Percentiles rank a stretch among this genome's conserved stretches.
Evolutionary conservation across 1,140 invertebrate species (phyloP).

Genomic region (Arion vulgaris): DNA sequence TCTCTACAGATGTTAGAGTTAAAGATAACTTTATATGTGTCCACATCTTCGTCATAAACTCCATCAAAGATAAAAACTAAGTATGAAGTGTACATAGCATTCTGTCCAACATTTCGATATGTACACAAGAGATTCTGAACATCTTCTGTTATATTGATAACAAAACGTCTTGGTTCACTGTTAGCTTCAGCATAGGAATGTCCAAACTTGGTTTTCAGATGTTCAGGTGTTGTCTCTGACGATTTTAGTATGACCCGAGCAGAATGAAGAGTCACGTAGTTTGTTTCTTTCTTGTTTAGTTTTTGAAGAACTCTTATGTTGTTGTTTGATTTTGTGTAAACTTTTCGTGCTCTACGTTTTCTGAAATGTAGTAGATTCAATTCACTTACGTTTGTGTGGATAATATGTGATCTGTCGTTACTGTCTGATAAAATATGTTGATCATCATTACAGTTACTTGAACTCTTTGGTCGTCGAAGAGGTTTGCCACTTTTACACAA

Average conservation of each 20-base stretch:
- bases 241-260: not conserved
- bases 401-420: conserved; percentile 3
- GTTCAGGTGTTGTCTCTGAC: not conserved
- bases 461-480: not conserved
- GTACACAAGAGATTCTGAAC: conserved; percentile 11
- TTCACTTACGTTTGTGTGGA: not conserved
- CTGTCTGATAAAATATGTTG: not conserved
- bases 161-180: conserved; percentile 44
- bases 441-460: not conserved
- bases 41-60: conserved; percentile 15
- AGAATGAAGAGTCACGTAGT: not conserved
- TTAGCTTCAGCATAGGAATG: conserved; percentile 41
- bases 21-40: conserved; percentile 8
- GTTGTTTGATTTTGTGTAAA: not conserved
- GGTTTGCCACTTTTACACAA: not conserved
- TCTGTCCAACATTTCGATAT: not conserved
- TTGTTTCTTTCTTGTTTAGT: no score
- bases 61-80: conserved; percentile 18
- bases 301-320: not conserved
- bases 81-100: not conserved
- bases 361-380: no score
- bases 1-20: conserved; percentile 22
- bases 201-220: conserved; percentile 37
- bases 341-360: no score
- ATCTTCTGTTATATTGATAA: conserved; percentile 46